Evolutionary conservation across 2,113 vertebrate genomes (phyloP).

Genomic region (Malurus melanocephalus): DNA sequence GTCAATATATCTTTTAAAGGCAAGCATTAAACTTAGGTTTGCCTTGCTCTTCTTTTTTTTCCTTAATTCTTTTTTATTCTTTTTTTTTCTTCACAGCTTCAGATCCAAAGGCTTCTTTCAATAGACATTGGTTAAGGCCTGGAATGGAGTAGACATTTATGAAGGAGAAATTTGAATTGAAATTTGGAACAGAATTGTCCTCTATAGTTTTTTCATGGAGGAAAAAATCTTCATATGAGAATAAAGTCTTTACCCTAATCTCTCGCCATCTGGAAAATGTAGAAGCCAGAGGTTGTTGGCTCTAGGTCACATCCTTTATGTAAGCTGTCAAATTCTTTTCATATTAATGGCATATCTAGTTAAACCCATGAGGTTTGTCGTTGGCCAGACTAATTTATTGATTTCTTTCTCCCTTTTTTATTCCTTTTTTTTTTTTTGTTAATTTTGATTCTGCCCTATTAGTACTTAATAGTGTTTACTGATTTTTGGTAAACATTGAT

Average conservation of each 20-base stretch:
- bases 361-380: constrained; percentile 69
- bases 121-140: constrained; percentile 75
- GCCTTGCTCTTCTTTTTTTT: constrained; percentile 42
- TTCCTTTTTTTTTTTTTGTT: background rate
- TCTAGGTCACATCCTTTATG: constrained; percentile 84
- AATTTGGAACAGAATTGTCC: constrained; percentile 76
- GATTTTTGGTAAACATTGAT: background rate
- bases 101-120: constrained; percentile 72
- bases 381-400: constrained; percentile 67
- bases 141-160: constrained; percentile 80
- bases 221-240: constrained; percentile 76
- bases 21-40: constrained; percentile 71
- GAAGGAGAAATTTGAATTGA: constrained; percentile 70
- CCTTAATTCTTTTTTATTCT: background rate
- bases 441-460: background rate
- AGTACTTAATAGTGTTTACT: background rate
- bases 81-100: constrained; percentile 48
- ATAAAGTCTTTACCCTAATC: constrained; percentile 81
- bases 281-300: constrained; percentile 80
- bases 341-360: constrained; percentile 79
- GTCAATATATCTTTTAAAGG: constrained; percentile 74
- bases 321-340: constrained; percentile 87
- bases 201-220: constrained; percentile 78
- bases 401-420: background rate
- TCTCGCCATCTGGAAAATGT: constrained; percentile 82